Evolutionary conservation across 2,888 invertebrate species (phyloP), one percentile per base, ranked within the genome.

Genomic region (Drosophila neoperkinsi): DNA sequence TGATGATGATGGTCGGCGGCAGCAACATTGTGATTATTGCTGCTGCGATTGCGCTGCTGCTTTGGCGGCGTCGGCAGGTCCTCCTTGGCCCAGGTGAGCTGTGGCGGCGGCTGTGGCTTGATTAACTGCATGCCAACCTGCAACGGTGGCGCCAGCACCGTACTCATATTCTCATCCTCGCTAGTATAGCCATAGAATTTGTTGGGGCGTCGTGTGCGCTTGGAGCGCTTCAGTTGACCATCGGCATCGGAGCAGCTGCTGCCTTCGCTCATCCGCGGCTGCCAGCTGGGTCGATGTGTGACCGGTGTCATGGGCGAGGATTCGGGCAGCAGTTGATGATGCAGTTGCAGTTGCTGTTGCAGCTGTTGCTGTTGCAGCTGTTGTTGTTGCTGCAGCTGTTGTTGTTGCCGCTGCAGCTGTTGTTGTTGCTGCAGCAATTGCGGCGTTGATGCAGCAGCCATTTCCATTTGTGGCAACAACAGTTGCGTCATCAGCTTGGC

Each of bases 141-240:
- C 55, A 92, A 61, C 9, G 93, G 80, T 77, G 93, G 85, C 9
- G 91, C 82, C 28, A 91, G n/a, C 0, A 82, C 74, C 25, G 77
- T 61, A 72, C 88, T 84, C 70, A 94, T 95, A 21, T 94, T 94
- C 75, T 97, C 97, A 85, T 97, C 97, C 82, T 97, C 97, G 91
- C 97, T 97, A 0, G 97, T 96, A 91, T 97, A 97, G 0, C 97
- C 97, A 91, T 97, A 97, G 92, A 97, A 97, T 90, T 96, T 96
- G 90, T 97, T 97, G 0, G 97, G 97, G 34, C 97, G 96, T 49
- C 97, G 94, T 84, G 96, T 95, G 71, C 97, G 95, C 93, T 97
- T 97, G 1, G 97, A 97, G 43, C 97, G 94, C 90, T 96, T 96
- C 11, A 93, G 75, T 2, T 93, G 90, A 25, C 93, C 95, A 84